Conservation (phyloP, 2,113 vertebrate species). For the Oenanthe melanoleuca region DNA sequence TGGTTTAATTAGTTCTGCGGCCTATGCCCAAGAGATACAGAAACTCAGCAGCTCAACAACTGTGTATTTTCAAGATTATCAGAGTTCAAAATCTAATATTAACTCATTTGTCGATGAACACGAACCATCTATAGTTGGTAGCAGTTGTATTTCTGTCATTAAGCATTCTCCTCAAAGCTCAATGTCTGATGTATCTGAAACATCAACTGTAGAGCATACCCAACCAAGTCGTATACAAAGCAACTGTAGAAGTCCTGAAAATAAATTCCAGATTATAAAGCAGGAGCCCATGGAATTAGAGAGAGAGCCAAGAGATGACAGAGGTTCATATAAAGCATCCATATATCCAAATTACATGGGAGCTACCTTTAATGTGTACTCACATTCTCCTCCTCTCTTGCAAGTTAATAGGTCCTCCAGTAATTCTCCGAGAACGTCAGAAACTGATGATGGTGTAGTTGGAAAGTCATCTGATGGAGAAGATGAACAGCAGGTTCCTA, state of each 20-base stretch:
- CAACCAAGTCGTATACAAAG: constrained; percentile 69
- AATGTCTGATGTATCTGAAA: constrained; percentile 80
- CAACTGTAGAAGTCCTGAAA: constrained; percentile 75
- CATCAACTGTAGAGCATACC: constrained; percentile 67
- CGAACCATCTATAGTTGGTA: constrained; percentile 76
- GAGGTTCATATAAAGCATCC: constrained; percentile 77
- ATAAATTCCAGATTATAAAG: constrained; percentile 83
- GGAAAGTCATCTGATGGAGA: constrained; percentile 93
- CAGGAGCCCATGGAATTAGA: constrained; percentile 84
- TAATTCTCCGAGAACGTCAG: constrained; percentile 89
- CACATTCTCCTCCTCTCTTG: constrained; percentile 85
- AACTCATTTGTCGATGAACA: constrained; percentile 77
- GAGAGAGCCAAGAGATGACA: constrained; percentile 78
- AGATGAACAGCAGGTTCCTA: constrained; percentile 96
- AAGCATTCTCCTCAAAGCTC: constrained; percentile 91
- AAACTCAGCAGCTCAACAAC: constrained; percentile 81
- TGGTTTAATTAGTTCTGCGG: constrained; percentile 88
- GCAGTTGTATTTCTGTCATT: constrained; percentile 94
- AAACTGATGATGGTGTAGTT: constrained; percentile 83
- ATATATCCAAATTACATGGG: constrained; percentile 83
- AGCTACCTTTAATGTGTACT: constrained; percentile 76
- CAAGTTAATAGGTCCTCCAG: constrained; percentile 87
- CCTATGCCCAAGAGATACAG: constrained; percentile 90
- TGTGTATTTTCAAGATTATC: constrained; percentile 84
- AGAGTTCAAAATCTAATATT: constrained; percentile 65